A percentile compares a stretch with the other conserved stretches of the same genome.
phyloP scores from a whole-genome alignment of 2,797 vertebrate species.

The Sphaeramia orbicularis region DNA sequence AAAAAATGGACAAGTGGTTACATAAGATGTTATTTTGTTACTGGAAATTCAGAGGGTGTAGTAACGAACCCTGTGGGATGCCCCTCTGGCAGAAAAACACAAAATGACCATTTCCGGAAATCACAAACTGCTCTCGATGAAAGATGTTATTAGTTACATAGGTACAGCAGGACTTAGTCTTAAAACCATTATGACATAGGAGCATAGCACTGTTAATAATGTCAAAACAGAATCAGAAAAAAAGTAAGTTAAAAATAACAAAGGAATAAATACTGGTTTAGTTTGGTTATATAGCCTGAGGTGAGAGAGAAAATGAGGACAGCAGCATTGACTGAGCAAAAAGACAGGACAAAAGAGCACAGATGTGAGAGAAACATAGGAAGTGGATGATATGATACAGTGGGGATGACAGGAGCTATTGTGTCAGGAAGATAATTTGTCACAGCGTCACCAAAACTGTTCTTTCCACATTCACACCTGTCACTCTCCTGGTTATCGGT shows the following conservation, averaged over 20 bases:
- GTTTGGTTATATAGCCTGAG: slow-evolving; percentile 1
- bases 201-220: slow-evolving; percentile 9
- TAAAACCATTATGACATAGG: too few relatives aligned
- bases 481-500: slow-evolving; percentile 28
- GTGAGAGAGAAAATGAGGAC: not conserved
- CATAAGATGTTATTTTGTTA: too few relatives aligned
- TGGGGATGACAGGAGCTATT: slow-evolving; percentile 7
- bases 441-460: slow-evolving; percentile 13
- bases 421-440: slow-evolving; percentile 25
- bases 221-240: too few relatives aligned
- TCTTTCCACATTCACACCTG: slow-evolving; percentile 36
- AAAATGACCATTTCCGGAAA: too few relatives aligned
- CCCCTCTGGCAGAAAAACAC: too few relatives aligned
- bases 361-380: slow-evolving; percentile 1
- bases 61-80: too few relatives aligned
- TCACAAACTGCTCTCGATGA: too few relatives aligned
- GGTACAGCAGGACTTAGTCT: too few relatives aligned
- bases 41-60: too few relatives aligned
- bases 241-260: slow-evolving; percentile 25
- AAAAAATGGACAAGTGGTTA: too few relatives aligned
- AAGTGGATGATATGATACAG: slow-evolving; percentile 12
- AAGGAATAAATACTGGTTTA: slow-evolving; percentile 46
- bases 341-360: slow-evolving; percentile 5
- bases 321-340: not conserved
- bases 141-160: too few relatives aligned